These are phyloP conservation scores for Cyclura pinguis DNA, from an alignment of 2,797 vertebrate genomes.

Conservation along the genomic window DNA sequence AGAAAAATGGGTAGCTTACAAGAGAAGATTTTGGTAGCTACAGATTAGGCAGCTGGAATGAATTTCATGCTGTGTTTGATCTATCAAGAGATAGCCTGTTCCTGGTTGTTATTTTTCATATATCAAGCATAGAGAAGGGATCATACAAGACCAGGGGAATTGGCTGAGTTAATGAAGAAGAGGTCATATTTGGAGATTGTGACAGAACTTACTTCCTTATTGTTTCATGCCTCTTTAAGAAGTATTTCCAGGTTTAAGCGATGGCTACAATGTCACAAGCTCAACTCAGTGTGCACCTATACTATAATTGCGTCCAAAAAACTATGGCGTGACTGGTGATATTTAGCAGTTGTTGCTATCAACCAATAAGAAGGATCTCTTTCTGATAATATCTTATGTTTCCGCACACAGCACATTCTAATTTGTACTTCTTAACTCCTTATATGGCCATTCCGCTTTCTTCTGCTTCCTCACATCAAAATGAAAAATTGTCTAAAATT, in stretches of 20 bases:
- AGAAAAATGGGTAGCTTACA: constrained; percentile 19
- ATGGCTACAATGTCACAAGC: constrained; percentile 70
- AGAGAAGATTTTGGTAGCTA: constrained; percentile 28
- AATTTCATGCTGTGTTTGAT: constrained; percentile 48
- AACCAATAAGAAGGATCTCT: constrained; percentile 71
- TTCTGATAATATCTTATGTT: constrained; percentile 52
- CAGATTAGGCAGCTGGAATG: constrained; percentile 42
- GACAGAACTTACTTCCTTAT: constrained; percentile 57
- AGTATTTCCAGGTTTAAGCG: constrained; percentile 70
- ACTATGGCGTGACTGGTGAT: constrained; percentile 66
- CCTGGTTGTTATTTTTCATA: constrained; percentile 41
- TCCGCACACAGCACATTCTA: not conserved
- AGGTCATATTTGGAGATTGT: constrained; percentile 57
- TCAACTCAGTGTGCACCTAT: constrained; percentile 53
- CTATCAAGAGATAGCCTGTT: constrained; percentile 61
- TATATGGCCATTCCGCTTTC: not conserved
- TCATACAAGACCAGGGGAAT: not conserved
- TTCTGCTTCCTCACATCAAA: not conserved
- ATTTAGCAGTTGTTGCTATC: constrained; percentile 70
- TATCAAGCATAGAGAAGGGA: constrained; percentile 63
- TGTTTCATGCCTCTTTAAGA: constrained; percentile 55
- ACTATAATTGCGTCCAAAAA: constrained; percentile 50
- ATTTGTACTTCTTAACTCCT: not conserved
- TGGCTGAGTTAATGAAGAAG: constrained; percentile 47
- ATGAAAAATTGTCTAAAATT: not conserved